Conservation (phyloP, 1,140 invertebrate genomes). For the Zaprionus kolodkinae region DNA sequence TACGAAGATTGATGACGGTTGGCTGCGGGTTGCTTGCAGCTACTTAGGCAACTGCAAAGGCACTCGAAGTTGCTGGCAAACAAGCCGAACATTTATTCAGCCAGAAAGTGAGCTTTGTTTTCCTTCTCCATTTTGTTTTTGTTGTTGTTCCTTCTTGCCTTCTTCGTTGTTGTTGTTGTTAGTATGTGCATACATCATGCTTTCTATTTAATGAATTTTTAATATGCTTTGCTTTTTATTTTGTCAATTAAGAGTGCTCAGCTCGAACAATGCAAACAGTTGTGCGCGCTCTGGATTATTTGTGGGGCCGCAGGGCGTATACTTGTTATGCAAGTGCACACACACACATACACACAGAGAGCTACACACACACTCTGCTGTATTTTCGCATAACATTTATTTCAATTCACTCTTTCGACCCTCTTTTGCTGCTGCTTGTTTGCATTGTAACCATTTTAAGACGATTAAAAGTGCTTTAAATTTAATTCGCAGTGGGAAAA, state of each 20-base stretch:
- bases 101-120: constrained; percentile 34
- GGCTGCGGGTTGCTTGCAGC: constrained; percentile 51
- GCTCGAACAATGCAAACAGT: constrained; percentile 44
- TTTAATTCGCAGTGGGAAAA: constrained; percentile 3
- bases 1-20: constrained; percentile 70
- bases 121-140: neutral
- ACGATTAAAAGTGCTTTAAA: constrained; percentile 49
- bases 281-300: constrained; percentile 45
- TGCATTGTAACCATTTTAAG: constrained; percentile 41
- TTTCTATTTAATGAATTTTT: constrained; percentile 80
- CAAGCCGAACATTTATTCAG: constrained; percentile 63
- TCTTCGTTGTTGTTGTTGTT: constrained; percentile 4
- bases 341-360: neutral
- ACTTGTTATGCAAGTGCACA: constrained; percentile 42
- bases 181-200: constrained; percentile 22
- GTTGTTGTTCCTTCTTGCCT: neutral
- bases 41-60: constrained; percentile 50
- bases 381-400: constrained; percentile 15
- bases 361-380: constrained; percentile 10
- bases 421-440: constrained; percentile 11
- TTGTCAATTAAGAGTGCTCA: constrained; percentile 57
- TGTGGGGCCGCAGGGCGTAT: constrained; percentile 48
- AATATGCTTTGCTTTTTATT: constrained; percentile 62
- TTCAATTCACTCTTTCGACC: constrained; percentile 3
- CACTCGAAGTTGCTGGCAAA: constrained; percentile 28